Evolutionary conservation across 2,797 vertebrate species (phyloP).

Genomic region (Prunella strophiata): DNA sequence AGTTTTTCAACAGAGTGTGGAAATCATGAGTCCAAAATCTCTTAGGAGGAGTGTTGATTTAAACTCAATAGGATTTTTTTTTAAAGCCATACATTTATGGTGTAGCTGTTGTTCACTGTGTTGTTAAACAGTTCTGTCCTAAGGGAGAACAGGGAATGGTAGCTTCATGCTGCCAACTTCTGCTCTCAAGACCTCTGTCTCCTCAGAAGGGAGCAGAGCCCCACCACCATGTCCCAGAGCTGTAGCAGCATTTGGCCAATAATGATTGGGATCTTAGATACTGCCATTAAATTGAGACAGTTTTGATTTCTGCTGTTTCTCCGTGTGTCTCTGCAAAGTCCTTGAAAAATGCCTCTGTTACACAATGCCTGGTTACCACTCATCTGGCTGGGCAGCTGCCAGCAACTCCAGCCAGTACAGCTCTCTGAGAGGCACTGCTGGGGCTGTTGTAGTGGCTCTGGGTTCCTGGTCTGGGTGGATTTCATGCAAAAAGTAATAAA

Average conservation of each 20-base stretch:
- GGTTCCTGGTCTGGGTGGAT: background rate
- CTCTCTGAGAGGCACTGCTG: background rate
- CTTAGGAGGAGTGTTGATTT: background rate
- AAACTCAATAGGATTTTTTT: background rate
- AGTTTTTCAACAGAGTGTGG: background rate
- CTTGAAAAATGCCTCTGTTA: background rate
- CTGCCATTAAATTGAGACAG: background rate
- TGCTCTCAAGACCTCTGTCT: background rate
- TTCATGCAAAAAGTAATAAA: background rate
- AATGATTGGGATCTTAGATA: background rate
- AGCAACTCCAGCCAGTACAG: background rate
- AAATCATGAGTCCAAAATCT: background rate
- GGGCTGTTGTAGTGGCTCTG: background rate
- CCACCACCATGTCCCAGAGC: background rate
- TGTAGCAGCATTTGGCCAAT: background rate
- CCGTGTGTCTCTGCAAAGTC: background rate
- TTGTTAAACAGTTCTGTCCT: background rate
- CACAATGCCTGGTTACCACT: background rate
- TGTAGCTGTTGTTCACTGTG: background rate
- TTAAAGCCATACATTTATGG: background rate
- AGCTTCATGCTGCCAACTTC: background rate
- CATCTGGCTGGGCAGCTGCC: background rate
- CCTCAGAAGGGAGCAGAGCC: background rate
- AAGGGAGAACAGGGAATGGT: background rate
- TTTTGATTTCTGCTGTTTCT: background rate